phyloP scores from a whole-genome alignment of 1,140 invertebrate genomes.

The Brevipalpus yothersi region DNA sequence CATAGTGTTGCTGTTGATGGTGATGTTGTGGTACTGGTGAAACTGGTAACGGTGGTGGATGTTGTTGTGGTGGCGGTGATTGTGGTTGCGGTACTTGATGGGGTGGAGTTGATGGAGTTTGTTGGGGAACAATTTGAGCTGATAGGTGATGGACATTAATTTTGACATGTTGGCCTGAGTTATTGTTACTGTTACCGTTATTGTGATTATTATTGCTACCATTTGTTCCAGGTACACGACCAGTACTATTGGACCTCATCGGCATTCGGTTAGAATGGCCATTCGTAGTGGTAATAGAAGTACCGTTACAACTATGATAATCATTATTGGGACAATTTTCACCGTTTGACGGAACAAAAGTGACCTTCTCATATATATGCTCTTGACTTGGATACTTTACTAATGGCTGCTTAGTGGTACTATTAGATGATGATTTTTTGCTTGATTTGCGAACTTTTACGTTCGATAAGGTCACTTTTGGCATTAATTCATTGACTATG shows the following conservation, averaged over 20 bases:
- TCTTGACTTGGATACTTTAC: not conserved
- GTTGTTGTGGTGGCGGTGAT: not conserved
- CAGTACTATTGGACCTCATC: constrained; percentile 1
- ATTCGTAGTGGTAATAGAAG: not conserved
- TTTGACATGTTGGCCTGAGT: no score
- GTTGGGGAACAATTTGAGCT: not conserved
- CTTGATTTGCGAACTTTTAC: not conserved
- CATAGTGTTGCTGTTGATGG: not conserved
- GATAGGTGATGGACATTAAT: not conserved
- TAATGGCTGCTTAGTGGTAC: not conserved
- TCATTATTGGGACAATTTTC: not conserved
- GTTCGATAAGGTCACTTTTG: not conserved
- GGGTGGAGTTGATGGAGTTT: not conserved
- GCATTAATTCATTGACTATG: not conserved
- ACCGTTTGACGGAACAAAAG: not conserved
- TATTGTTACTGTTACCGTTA: no score
- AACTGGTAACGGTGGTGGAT: not conserved
- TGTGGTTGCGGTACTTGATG: not conserved
- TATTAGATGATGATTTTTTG: no score
- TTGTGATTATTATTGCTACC: no score
- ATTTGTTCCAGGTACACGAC: not conserved
- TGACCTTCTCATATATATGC: constrained; percentile 11
- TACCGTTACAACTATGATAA: not conserved
- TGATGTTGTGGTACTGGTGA: no score
- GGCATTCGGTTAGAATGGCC: not conserved